Conservation (phyloP, 2,797 vertebrate genomes). For the Xenopus petersii region DNA sequence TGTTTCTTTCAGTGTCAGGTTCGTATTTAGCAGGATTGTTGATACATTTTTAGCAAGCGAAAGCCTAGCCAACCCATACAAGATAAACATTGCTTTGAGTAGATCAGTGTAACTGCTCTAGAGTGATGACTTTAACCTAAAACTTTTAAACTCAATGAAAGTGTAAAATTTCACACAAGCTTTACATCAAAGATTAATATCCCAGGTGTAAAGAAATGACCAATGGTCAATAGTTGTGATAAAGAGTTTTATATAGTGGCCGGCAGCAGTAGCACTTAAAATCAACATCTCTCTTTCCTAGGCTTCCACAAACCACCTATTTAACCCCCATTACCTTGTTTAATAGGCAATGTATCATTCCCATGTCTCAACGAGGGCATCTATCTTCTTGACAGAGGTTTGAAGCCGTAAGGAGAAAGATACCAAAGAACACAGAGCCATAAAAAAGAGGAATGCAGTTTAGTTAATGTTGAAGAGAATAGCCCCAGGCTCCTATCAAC, state of each 20-base stretch:
- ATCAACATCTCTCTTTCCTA: conserved; percentile 9
- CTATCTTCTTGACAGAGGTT: conserved; percentile 44
- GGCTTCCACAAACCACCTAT: conserved; percentile 22
- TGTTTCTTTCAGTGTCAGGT: no score
- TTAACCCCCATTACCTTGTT: conserved; percentile 46
- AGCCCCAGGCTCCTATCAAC: conserved; percentile 34
- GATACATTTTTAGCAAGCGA: no score
- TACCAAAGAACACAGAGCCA: conserved; percentile 16
- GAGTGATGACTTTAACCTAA: background rate
- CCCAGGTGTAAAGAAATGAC: conserved; percentile 7
- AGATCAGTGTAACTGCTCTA: background rate
- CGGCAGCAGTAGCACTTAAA: conserved; percentile 14
- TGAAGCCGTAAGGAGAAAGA: conserved; percentile 22
- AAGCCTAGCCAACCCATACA: background rate
- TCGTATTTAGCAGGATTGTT: no score
- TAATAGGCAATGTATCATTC: conserved; percentile 45
- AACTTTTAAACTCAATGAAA: background rate
- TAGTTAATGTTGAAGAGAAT: conserved; percentile 18
- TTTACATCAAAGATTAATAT: conserved; percentile 8
- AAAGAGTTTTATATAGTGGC: conserved; percentile 8
- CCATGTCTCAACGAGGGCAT: conserved; percentile 42
- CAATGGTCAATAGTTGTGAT: conserved; percentile 17
- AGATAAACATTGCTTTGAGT: background rate
- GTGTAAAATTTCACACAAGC: conserved; percentile 7
- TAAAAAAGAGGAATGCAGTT: conserved; percentile 33